Evolutionary conservation across 2,113 vertebrate genomes (phyloP).

Genomic region (Capreolus pygargus): DNA sequence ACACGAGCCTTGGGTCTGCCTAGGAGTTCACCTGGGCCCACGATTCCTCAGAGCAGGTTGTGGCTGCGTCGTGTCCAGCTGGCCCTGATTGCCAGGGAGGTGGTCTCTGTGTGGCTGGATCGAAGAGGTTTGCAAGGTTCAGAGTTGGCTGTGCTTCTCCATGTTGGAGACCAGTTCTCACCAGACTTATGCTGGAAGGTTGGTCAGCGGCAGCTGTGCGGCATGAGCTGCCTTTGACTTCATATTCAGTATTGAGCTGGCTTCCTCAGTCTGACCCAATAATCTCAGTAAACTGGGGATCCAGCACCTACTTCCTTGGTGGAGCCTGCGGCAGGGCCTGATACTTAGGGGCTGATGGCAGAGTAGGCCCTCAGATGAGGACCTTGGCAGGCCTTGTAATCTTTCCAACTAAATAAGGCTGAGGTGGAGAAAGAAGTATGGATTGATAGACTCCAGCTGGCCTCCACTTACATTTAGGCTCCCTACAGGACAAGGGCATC

Average conservation of each 20-base stretch:
- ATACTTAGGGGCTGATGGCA: neutral
- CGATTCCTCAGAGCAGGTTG: slow-evolving; percentile 97
- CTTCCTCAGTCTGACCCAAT: neutral
- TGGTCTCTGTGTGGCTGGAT: too few relatives aligned
- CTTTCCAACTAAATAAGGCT: neutral
- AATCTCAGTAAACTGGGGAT: neutral
- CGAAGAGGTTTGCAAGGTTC: too few relatives aligned
- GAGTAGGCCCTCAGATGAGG: neutral
- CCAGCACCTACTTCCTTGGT: neutral
- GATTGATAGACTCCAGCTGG: neutral
- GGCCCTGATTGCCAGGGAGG: neutral
- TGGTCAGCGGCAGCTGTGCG: neutral
- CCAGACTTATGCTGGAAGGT: neutral
- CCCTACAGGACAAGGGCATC: neutral
- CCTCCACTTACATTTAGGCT: neutral
- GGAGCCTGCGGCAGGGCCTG: neutral
- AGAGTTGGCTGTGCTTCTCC: neutral
- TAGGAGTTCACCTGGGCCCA: slow-evolving; percentile 99
- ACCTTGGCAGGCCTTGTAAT: neutral
- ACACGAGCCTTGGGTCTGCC: slow-evolving; percentile 97
- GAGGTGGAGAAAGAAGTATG: neutral
- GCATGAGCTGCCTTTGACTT: neutral
- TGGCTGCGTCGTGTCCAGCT: neutral
- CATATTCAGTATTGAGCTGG: neutral
- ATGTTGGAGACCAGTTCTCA: neutral